A percentile compares a stretch with the other conserved stretches of the same genome.
These are phyloP conservation scores for Lasioglossum albipes DNA, from an alignment of 1,140 invertebrate species.

Conservation along the genomic window DNA sequence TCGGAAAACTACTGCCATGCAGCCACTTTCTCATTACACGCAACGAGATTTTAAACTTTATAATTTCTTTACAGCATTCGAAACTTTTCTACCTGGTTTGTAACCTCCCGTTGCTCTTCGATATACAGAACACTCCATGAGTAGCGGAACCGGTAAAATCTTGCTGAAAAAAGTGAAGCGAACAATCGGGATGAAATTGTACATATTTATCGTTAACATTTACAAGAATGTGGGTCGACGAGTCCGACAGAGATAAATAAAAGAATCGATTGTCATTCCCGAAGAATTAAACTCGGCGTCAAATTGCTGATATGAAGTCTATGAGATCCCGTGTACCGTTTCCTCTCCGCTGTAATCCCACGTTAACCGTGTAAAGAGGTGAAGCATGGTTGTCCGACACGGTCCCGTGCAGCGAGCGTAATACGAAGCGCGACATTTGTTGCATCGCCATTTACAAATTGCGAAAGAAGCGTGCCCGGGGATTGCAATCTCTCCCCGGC, in stretches of 20 bases:
- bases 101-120: conserved; percentile 38
- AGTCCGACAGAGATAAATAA: no score
- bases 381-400: background rate
- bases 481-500: conserved; percentile 9
- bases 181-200: no score
- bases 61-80: conserved; percentile 59
- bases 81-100: conserved; percentile 62
- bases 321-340: no score
- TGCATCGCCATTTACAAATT: conserved; percentile 9
- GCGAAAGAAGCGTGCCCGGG: background rate
- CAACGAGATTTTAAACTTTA: conserved; percentile 64
- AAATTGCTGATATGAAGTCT: no score
- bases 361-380: background rate
- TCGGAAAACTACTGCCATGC: conserved; percentile 34
- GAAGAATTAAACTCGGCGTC: no score
- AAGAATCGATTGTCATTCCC: no score
- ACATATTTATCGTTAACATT: no score
- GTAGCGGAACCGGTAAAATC: background rate
- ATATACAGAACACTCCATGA: conserved; percentile 15
- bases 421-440: background rate
- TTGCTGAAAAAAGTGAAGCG: no score
- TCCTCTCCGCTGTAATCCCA: background rate
- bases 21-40: conserved; percentile 64
- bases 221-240: no score
- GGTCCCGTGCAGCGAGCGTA: background rate